Evolutionary conservation across 2,888 invertebrate species (phyloP), one percentile per base, ranked within the genome.

Genomic region (Temnothorax unifasciatus): DNA sequence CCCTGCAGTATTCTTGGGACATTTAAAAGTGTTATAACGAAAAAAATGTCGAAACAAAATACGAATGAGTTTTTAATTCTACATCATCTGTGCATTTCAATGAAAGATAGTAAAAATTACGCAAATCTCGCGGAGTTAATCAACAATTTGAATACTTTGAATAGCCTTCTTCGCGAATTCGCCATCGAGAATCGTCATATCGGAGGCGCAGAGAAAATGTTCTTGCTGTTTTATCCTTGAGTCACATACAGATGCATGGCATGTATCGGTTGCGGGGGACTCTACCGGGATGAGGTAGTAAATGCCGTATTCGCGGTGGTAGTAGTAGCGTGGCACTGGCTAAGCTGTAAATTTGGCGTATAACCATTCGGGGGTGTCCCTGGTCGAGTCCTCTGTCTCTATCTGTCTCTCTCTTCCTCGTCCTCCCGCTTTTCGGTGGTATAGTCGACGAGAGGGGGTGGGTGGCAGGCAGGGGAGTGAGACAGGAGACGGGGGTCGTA

Each of bases 321-420:
- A 82, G 83, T 86, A 83, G 87, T 82, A 85, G 87, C 86, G 87
- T 88, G 34, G 34, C 84, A 88, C 89, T 88, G 88, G 92, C 91
- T 92, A 92, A 93, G 94, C 93, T 92, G 94, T 94, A 94, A 94
- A 94, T 94, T 93, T 93, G 93, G 91, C 93, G 92, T 92, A 93
- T 93, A 94, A 94, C 93, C 93, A 93, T 93, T 93, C 90, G 91
- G 88, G 91, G 90, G 87, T 88, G 88, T 86, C 84, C 63, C 83
- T 88, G 90, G 90, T 90, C 90, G 91, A 91, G 90, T 83, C 54
- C 44, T 83, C 81, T 38, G 52, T 79, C 84, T 75, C 73, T 52
- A 57, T 63, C 71, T 57, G 11, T 52, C 69, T 71, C 66, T 76
- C 69, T 83, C 69, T 68, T 71, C 73, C 71, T 69, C 82, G 9